These are phyloP conservation scores for Thereuonema tuberculata DNA, from an alignment of 1,140 invertebrate genomes.

Conservation along the genomic window DNA sequence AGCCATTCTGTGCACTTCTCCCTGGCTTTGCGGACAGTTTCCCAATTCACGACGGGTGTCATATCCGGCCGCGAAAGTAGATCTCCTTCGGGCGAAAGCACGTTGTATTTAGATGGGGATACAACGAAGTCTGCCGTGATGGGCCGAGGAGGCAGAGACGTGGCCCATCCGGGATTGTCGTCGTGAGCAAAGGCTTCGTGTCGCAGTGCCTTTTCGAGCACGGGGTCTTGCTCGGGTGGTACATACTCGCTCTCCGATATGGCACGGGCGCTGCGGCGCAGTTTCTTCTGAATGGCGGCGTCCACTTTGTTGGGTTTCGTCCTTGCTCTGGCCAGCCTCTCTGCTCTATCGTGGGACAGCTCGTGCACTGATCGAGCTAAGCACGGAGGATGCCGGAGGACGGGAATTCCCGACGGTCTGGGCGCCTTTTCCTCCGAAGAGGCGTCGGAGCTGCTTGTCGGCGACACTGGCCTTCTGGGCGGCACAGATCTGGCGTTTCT, in stretches of 20 bases:
- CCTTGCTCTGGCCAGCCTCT: neutral
- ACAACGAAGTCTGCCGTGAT: neutral
- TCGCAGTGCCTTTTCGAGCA: neutral
- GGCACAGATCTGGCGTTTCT: too few species aligned
- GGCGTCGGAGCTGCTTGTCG: too few species aligned
- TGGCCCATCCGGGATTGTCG: neutral
- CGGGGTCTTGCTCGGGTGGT: neutral
- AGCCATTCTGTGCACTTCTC: constrained; percentile 1
- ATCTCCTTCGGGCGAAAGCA: neutral
- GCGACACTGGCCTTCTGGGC: too few species aligned
- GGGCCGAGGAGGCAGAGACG: neutral
- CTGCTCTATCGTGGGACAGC: neutral
- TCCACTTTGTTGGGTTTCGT: neutral
- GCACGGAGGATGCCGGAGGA: too few species aligned
- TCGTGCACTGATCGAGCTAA: too few species aligned
- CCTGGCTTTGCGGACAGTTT: neutral
- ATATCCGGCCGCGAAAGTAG: too few species aligned
- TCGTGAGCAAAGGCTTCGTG: neutral
- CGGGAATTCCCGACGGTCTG: too few species aligned
- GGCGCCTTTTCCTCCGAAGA: too few species aligned
- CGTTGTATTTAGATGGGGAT: neutral
- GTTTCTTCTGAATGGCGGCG: neutral
- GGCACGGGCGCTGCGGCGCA: neutral
- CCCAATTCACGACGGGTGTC: neutral
- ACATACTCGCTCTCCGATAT: neutral